Conservation (phyloP, 1,140 invertebrate species). For the Hylyphantes graminicola region DNA sequence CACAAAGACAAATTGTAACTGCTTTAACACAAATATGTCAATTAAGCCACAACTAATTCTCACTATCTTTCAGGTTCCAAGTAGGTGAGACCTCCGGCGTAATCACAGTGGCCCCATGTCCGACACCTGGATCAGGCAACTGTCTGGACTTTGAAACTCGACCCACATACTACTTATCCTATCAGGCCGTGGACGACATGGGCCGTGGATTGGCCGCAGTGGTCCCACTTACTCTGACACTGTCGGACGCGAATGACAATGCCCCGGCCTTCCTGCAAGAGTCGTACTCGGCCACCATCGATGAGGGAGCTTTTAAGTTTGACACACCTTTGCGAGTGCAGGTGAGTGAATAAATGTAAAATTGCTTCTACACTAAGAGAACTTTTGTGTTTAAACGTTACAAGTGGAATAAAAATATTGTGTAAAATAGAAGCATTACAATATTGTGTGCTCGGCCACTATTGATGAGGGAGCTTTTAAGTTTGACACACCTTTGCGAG, state of each 20-base stretch:
- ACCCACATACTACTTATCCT: constrained; percentile 84
- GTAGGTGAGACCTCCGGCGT: constrained; percentile 83
- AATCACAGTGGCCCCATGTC: constrained; percentile 84
- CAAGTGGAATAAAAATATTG: too few species aligned
- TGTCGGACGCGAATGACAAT: constrained; percentile 89
- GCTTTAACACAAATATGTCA: too few species aligned
- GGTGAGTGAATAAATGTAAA: constrained; percentile 57
- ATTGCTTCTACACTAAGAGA: too few species aligned
- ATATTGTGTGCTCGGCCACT: constrained; percentile 72
- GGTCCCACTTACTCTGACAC: constrained; percentile 81
- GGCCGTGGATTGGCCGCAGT: constrained; percentile 81
- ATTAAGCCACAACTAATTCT: neutral
- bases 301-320: constrained; percentile 85
- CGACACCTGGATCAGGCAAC: constrained; percentile 72
- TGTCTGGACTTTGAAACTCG: constrained; percentile 91
- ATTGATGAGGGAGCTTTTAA: constrained; percentile 85
- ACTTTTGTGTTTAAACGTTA: too few species aligned
- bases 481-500: constrained; percentile 75
- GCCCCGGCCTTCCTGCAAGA: constrained; percentile 80
- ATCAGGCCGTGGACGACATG: constrained; percentile 86
- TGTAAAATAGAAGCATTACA: too few species aligned
- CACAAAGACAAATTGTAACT: too few species aligned
- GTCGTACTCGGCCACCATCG: constrained; percentile 77
- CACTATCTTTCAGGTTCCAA: constrained; percentile 72
- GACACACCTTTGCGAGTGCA: constrained; percentile 72